These are phyloP conservation scores for Manis javanica DNA, from an alignment of 2,797 vertebrate species.

Conservation along the genomic window DNA sequence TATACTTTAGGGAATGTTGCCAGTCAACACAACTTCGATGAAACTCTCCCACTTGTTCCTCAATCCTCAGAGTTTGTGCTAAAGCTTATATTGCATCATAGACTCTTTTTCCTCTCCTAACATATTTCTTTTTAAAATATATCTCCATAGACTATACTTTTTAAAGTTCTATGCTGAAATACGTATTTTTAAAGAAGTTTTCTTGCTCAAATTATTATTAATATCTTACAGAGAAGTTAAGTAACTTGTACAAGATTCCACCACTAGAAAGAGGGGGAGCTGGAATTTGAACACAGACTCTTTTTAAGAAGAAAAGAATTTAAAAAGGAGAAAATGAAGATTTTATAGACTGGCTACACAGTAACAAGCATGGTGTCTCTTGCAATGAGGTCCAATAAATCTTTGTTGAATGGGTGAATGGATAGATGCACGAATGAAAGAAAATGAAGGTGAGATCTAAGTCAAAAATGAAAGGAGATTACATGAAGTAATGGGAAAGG, in stretches of 20 bases:
- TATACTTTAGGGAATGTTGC: neutral
- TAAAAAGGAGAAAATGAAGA: neutral
- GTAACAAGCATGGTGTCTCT: neutral
- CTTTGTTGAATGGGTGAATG: neutral
- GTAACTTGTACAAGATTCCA: neutral
- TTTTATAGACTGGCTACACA: neutral
- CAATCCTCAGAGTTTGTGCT: neutral
- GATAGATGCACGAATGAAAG: neutral
- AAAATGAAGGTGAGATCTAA: neutral
- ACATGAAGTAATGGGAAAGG: neutral
- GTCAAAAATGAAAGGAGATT: neutral
- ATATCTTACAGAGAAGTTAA: neutral
- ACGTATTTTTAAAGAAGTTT: neutral
- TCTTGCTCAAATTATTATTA: neutral
- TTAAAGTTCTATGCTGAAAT: neutral
- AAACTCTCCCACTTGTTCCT: neutral
- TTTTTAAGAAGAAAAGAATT: no score
- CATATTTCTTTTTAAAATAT: neutral
- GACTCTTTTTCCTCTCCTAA: neutral
- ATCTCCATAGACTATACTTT: neutral
- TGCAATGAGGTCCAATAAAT: neutral
- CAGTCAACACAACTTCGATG: neutral
- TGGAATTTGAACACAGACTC: neutral
- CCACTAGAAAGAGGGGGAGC: neutral
- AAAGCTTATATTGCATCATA: neutral